Evolutionary conservation across 2,888 invertebrate species (phyloP), one percentile per base, ranked within the genome.

Genomic region (Hirudinaria manillensis): DNA sequence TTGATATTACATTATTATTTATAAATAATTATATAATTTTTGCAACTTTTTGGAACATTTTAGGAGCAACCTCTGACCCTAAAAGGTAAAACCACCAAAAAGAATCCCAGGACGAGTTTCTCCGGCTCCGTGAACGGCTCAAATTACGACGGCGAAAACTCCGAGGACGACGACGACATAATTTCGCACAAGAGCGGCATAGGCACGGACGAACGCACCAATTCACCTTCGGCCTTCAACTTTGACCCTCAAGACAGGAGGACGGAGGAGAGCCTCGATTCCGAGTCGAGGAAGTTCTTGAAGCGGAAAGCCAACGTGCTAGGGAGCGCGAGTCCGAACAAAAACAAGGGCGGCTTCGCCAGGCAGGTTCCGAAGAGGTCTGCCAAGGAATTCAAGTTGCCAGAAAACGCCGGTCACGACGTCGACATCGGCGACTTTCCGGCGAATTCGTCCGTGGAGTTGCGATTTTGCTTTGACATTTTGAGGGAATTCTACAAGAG

Each of bases 81-180:
- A 19, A 61, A 29, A 61, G 61, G 24, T 27, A 61, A 61, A 61
- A 24, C 61, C 61, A 61, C 61, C 24, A 61, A 61, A 61, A 61
- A 61, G 61, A 29, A 29, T 61, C 61, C 61, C 2, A 61, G 61
- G 24, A 61, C 24, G 24, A 29, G 61, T 61, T 24, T 27, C 24
- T 61, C 29, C 19, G 29, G 61, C 7, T 36, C 36, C n/a, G 6
- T 36, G 21, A 68, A 68, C 21, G 68, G 68, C 2, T 34, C 68
- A 13, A 68, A n/a, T 68, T 68, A 34, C 13, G 36, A 36, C 36
- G 36, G n/a, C 13, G 68, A 68, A 29, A 32, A 68, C 21, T 68
- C 68, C n/a, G 27, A 29, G 1, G 32, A 68, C 29, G 61, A 61
- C 21, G 29, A 61, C 19, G 61, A 16, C 24, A 27, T n/a, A n/a